These are phyloP conservation scores for Philereme transversata DNA, from an alignment of 2,888 invertebrate species.

Conservation along the genomic window DNA sequence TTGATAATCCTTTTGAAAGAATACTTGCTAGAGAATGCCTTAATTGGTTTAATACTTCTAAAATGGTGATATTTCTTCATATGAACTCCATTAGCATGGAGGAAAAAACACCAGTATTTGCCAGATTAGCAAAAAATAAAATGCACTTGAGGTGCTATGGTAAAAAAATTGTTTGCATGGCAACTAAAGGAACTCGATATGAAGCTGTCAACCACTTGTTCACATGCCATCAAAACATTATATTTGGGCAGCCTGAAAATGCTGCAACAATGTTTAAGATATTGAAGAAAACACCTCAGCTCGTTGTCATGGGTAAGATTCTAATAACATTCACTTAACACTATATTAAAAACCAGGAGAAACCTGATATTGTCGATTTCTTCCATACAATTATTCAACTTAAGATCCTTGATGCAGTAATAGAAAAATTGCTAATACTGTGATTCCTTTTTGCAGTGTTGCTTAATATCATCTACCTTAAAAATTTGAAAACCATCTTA, in stretches of 20 bases:
- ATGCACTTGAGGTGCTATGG: constrained; percentile 89
- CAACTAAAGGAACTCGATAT: constrained; percentile 87
- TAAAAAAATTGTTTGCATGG: constrained; percentile 85
- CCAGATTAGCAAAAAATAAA: constrained; percentile 85
- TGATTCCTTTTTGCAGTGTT: too few relatives aligned
- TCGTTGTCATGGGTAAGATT: constrained; percentile 86
- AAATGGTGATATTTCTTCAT: constrained; percentile 89
- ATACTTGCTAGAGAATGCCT: constrained; percentile 89
- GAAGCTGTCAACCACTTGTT: constrained; percentile 87
- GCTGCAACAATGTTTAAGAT: constrained; percentile 85
- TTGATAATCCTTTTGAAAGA: constrained; percentile 88
- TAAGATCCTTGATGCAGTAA: too few relatives aligned
- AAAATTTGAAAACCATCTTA: too few relatives aligned
- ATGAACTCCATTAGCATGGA: constrained; percentile 87
- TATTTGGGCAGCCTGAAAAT: constrained; percentile 88
- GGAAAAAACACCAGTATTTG: constrained; percentile 86
- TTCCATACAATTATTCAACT: too few relatives aligned
- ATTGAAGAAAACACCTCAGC: constrained; percentile 87
- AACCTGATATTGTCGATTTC: too few relatives aligned
- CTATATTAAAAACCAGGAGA: neutral
- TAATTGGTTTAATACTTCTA: constrained; percentile 88
- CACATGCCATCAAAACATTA: constrained; percentile 85
- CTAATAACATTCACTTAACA: neutral
- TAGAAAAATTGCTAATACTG: too few relatives aligned
- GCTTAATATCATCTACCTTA: too few relatives aligned